phyloP scores from a whole-genome alignment of 2,113 vertebrate species.

The Megaleporinus macrocephalus region DNA sequence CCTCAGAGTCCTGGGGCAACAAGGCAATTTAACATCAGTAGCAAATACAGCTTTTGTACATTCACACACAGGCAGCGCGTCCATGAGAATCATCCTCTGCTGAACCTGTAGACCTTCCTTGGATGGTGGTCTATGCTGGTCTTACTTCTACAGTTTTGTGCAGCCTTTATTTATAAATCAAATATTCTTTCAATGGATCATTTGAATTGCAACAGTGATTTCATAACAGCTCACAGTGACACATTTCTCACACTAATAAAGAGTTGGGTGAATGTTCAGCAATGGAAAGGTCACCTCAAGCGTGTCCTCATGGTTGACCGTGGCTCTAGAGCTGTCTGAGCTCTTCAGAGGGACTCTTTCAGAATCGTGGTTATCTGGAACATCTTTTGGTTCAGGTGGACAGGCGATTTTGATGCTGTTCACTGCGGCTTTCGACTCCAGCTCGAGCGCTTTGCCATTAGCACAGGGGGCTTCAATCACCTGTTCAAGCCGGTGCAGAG shows the following conservation, averaged over 20 bases:
- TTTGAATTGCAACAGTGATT: too few species aligned
- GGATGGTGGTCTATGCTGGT: background rate
- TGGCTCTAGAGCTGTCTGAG: conserved; percentile 75
- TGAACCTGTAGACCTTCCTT: background rate
- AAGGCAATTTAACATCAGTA: conserved; percentile 13
- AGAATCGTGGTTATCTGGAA: conserved; percentile 69
- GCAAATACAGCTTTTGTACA: background rate
- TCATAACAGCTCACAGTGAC: too few species aligned
- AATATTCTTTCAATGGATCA: too few species aligned
- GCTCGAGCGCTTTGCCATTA: conserved; percentile 81
- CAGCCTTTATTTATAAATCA: too few species aligned
- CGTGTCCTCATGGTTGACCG: conserved; percentile 85
- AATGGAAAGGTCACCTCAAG: conserved; percentile 82
- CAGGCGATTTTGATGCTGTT: conserved; percentile 71
- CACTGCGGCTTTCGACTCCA: conserved; percentile 73
- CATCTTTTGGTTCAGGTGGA: conserved; percentile 77
- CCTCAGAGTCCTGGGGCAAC: conserved; percentile 87
- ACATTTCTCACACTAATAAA: background rate
- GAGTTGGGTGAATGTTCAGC: background rate
- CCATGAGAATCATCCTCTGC: background rate
- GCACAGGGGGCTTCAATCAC: conserved; percentile 81
- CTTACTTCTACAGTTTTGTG: too few species aligned
- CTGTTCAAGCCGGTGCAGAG: conserved; percentile 66
- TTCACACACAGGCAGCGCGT: background rate
- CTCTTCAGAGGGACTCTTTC: conserved; percentile 79